Conservation (phyloP, 2,888 invertebrate genomes). For the Drosophila subquinaria region DNA sequence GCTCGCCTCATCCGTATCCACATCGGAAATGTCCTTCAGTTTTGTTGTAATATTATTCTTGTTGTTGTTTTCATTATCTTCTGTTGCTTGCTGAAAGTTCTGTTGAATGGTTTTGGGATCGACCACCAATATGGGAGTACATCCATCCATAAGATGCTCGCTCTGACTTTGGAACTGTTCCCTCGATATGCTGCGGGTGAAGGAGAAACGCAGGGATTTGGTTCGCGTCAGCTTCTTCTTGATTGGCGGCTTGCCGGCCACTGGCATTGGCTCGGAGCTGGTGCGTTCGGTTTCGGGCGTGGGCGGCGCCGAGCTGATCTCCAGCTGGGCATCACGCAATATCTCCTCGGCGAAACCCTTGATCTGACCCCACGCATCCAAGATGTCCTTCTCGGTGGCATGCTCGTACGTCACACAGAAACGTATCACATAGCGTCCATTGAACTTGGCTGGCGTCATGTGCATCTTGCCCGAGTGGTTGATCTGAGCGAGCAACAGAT, state of each 20-base stretch:
- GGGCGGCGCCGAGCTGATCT: constrained; percentile 69
- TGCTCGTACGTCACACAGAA: constrained; percentile 94
- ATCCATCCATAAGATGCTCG: constrained; percentile 85
- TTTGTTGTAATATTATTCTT: constrained; percentile 70
- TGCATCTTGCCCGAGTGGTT: constrained; percentile 94
- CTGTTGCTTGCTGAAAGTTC: constrained; percentile 83
- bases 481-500: constrained; percentile 91
- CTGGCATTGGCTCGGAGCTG: constrained; percentile 69
- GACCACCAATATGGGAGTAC: constrained; percentile 85
- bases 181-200: constrained; percentile 85
- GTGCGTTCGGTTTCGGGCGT: constrained; percentile 82
- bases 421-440: constrained; percentile 90
- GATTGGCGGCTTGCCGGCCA: constrained; percentile 80
- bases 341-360: constrained; percentile 88
- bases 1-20: constrained; percentile 85
- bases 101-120: constrained; percentile 83
- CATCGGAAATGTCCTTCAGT: constrained; percentile 83
- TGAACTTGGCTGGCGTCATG: constrained; percentile 93
- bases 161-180: constrained; percentile 85
- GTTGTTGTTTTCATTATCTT: constrained; percentile 65
- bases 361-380: constrained; percentile 89
- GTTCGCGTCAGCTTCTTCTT: constrained; percentile 85
- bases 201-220: constrained; percentile 85
- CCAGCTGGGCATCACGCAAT: constrained; percentile 84
- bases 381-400: constrained; percentile 91